Evolutionary conservation across 1,140 invertebrate species (phyloP), one percentile per base, ranked within the genome.

Genomic region (Drosophila athabasca): DNA sequence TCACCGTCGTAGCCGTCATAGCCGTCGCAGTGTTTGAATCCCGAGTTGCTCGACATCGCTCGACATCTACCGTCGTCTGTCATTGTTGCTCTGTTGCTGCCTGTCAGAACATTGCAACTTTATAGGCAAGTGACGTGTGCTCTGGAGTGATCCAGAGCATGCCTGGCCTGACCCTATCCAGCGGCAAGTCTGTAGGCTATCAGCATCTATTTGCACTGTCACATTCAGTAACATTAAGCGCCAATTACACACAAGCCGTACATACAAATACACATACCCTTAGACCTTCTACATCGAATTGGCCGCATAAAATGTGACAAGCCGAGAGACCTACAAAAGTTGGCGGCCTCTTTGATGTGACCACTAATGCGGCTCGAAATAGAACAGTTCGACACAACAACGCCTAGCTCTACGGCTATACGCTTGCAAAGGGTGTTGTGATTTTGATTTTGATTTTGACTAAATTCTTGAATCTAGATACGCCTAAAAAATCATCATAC

Each of bases 41-140:
- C 51, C 31, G 22, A 51, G 52, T 55, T 44, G 59, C 39, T 24
- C 8, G 22, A 8, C 54, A 53, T 76, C 54, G 59, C 39, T 24
- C 13, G 22, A 8, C 54, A 53, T 76, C 54, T 48, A 51, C 44
- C 35, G 71, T 53, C 57, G 62, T 35, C 59, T 76, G 80, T 68
- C 69, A 62, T 51, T 76, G 43, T 62, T 62, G 48, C 50, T 71
- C 45, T 76, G 60, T 72, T 79, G 66, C 58, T 65, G 75, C 45
- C 79, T 89, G 83, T 88, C 83, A 87, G 82, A 73, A 89, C 79
- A 74, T 72, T 76, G 76, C 82, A 78, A 58, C 66, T 69, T 55
- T 44, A 60, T 50, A 64, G 61, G 46, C 57, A 62, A 66, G 70
- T 87, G 84, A 88, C 76, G 67, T 79, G 79, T 83, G 62, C 65